Evolutionary conservation across 2,888 invertebrate species (phyloP).

Genomic region (Herminia tarsipennalis): DNA sequence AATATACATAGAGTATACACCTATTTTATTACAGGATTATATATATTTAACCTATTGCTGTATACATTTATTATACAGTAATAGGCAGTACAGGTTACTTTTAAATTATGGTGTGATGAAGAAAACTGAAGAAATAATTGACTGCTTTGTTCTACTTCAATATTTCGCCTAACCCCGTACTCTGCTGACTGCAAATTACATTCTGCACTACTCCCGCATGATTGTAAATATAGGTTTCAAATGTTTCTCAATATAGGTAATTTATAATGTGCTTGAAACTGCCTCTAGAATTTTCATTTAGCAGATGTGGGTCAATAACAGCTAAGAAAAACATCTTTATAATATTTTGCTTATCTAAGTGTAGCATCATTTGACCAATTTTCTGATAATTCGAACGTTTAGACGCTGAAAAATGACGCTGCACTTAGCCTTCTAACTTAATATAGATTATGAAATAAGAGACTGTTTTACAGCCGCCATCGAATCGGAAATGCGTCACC

Average conservation of each 20-base stretch:
- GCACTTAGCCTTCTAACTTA: conserved; percentile 35
- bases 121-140: conserved; percentile 22
- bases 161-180: conserved; percentile 26
- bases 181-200: conserved; percentile 27
- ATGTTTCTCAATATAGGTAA: conserved; percentile 23
- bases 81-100: conserved; percentile 4
- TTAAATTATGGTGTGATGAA: conserved; percentile 11
- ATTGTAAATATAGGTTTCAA: conserved; percentile 17
- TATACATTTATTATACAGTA: background rate
- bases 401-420: conserved; percentile 22
- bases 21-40: conserved; percentile 8
- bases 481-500: conserved; percentile 93
- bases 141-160: conserved; percentile 2
- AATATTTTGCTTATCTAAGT: conserved; percentile 44
- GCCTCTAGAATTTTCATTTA: conserved; percentile 30
- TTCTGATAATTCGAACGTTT: background rate
- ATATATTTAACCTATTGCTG: background rate
- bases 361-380: conserved; percentile 30
- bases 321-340: conserved; percentile 49
- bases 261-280: conserved; percentile 24
- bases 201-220: conserved; percentile 37
- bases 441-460: conserved; percentile 31
- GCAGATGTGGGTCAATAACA: conserved; percentile 40
- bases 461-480: conserved; percentile 85
- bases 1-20: too few relatives aligned